Evolutionary conservation across 1,140 invertebrate species (phyloP), one percentile per base, ranked within the genome.

Genomic region (Babylonia areolata): DNA sequence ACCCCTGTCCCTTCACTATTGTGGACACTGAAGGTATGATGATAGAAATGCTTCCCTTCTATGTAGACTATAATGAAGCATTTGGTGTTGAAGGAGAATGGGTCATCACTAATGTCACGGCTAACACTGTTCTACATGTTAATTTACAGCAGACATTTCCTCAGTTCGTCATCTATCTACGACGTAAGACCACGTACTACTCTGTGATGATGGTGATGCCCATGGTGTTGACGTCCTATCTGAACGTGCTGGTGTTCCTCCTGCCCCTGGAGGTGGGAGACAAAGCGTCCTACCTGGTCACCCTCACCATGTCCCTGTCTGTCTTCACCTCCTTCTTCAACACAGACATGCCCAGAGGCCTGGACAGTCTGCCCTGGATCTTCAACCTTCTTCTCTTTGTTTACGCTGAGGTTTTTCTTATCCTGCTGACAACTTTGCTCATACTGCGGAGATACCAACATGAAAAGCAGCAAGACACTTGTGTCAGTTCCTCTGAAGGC

Each of bases 161-260:
- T 6, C 37, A 79, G 89, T 94, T 95, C 1, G 94, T 95, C 87
- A 92, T 95, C 28, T 95, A 94, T 9, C 99, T 99, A 95, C 96
- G 98, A 93, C 96, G 99, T 93, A 96, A 98, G 94, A 99, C 98
- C 84, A 96, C 99, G 88, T 99, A 99, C 96, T 95, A 95, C 90
- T 90, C 95, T 85, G 95, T 95, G 92, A 96, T 95, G 89, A 92
- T 95, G 11, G 94, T 95, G 11, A 89, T 95, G 51, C 95, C 95
- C 1, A 95, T 95, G 88, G 93, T 95, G 88, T 95, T 95, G 94
- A 94, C 96, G 90, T 95, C 95, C 11, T 92, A 93, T 11, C 89
- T 96, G 12, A 95, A 94, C 17, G 91, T 95, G 40, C 92, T 96
- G 11, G 95, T 95, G 17, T 95, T 95, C 91, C 95, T 94, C 86